Evolutionary conservation across 2,113 vertebrate genomes (phyloP), one percentile per base, ranked within the genome.

Genomic region (Tympanuchus pallidicinctus): DNA sequence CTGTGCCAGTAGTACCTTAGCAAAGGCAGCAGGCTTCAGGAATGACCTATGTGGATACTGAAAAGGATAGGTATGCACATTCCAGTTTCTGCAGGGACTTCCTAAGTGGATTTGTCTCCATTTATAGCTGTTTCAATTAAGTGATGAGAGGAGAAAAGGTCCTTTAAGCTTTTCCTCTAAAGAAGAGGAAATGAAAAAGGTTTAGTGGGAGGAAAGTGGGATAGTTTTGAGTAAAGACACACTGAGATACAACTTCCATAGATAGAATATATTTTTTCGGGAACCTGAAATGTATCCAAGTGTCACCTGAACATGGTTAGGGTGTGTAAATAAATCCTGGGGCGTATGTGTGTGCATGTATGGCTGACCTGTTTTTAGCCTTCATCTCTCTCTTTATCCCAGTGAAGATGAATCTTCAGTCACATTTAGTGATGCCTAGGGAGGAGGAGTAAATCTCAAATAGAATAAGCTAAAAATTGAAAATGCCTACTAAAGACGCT

Each of bases 351-450:
- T 25, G n/a, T 0, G 0, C 5, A 1, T 91, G 11, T 72, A 34
- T 84, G 83, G 61, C 85, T 86, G 89, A 91, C 79, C 93, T 94
- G 90, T 67, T 93, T 95, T 94, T 94, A 94, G 91, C 52, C 70
- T 96, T 94, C 80, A 83, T 74, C 93, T 94, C 57, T 86, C 93
- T 91, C 69, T 89, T 89, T 75, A 65, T 82, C 64, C 76, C 57
- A 88, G 42, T 4, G 8, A 79, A 81, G 57, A 74, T 64, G 72
- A 83, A 75, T 88, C 82, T 92, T 96, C 72, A 78, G 69, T 94
- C 16, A 0, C 25, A 61, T 43, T 72, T 86, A 65, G 69, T 65
- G 76, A 27, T 92, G 72, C 82, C 79, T 81, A 76, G 91, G 70
- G 85, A 91, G 36, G 48, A 79, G 28, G 24, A 94, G 94, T 94